phyloP scores from a whole-genome alignment of 2,113 vertebrate species.

The Ovibos moschatus region DNA sequence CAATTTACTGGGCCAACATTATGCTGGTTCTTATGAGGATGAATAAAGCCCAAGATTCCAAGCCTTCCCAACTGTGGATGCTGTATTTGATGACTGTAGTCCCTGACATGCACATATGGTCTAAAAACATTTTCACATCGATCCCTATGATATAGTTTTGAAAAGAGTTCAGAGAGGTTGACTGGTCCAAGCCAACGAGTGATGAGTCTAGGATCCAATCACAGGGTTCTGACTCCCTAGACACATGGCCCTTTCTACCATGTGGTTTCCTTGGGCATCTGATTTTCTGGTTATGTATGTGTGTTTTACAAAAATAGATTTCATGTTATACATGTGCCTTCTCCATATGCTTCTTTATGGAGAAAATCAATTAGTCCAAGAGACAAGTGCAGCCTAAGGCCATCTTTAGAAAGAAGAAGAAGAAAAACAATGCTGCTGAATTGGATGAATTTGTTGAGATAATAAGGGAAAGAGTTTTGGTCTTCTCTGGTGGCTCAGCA shows the following conservation, averaged over 20 bases:
- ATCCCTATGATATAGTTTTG: neutral
- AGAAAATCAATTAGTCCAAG: neutral
- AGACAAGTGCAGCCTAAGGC: neutral
- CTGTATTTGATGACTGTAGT: neutral
- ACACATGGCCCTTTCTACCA: neutral
- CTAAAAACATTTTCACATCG: neutral
- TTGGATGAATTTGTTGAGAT: neutral
- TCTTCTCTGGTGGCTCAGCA: neutral
- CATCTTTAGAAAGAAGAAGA: neutral
- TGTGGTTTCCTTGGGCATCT: rapidly evolving
- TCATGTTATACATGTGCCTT: neutral
- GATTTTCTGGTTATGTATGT: neutral
- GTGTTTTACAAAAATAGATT: neutral
- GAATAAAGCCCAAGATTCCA: neutral
- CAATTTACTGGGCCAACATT: neutral
- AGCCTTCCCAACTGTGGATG: neutral
- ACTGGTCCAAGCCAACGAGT: neutral
- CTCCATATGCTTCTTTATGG: neutral
- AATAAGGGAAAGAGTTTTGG: neutral
- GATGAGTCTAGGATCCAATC: neutral
- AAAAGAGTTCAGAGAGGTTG: neutral
- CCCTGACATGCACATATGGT: neutral
- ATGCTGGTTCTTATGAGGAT: neutral
- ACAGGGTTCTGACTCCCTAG: neutral
- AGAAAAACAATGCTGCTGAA: neutral